Evolutionary conservation across 2,888 invertebrate species (phyloP), one percentile per base, ranked within the genome.

Genomic region (Myathropa florea): DNA sequence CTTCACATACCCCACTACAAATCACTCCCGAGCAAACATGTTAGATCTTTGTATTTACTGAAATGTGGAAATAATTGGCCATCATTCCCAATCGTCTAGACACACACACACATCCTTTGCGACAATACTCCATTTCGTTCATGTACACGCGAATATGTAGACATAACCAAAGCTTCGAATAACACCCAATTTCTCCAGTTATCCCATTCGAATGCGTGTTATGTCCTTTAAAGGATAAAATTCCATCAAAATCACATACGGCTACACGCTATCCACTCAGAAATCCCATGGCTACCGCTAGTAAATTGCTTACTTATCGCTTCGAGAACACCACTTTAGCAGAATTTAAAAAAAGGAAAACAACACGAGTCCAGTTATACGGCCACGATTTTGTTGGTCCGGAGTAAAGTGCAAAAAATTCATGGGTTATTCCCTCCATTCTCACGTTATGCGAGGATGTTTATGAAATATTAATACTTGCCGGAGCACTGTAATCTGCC

Each of bases 401-500:
- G 1, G 59, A 26, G 72, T 53, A 65, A 72, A 72, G 46, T 64
- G 59, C 72, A 79, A 65, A 33, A 71, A 65, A 72, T 79, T 79
- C 78, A 63, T 53, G 60, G 76, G 26, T 24, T 46, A 26, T 64
- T 21, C 68, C 63, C 57, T 30, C 59, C 65, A 60, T 71, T 57
- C 79, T 46, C 71, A 72, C 71, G 71, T 65, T 71, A 71, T 79
- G 33, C 64, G 71, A 65, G 71, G 64, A 79, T 79, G 79, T 72
- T 79, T 79, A 72, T 79, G 59, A 79, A 79, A 79, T 79, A 79
- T 79, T 79, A 79, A 79, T 79, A 72, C 79, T 59, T 59, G 65
- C 79, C 65, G 23, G 64, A n/a, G 24, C 65, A 59, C 46, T 18
- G 79, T 79, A 65, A 79, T 79, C 64, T 65, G 30, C 46, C 33